These are phyloP conservation scores for Connochaetes taurinus DNA, from an alignment of 2,113 vertebrate genomes.

Conservation along the genomic window DNA sequence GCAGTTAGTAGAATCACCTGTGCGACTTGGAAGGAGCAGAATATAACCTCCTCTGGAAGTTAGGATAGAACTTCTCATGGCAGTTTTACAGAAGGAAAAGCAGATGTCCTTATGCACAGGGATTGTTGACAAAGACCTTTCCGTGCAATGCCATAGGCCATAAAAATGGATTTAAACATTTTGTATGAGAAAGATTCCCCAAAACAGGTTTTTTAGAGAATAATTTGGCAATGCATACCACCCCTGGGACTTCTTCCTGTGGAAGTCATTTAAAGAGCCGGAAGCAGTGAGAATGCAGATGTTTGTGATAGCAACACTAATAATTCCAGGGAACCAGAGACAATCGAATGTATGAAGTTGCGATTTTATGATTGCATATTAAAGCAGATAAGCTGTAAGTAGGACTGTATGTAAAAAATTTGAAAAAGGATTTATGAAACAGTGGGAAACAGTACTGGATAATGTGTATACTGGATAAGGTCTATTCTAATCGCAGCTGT, in stretches of 20 bases:
- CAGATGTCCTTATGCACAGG: neutral
- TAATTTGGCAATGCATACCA: neutral
- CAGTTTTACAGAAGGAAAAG: neutral
- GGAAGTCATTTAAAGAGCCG: neutral
- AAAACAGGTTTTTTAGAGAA: neutral
- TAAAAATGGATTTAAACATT: neutral
- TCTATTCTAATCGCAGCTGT: neutral
- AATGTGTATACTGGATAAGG: neutral
- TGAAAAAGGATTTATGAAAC: neutral
- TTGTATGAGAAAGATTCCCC: neutral
- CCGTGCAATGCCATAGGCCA: neutral
- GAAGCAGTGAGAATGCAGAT: neutral
- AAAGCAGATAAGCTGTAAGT: neutral
- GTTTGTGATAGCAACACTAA: neutral
- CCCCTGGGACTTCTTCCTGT: neutral
- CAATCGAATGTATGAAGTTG: neutral
- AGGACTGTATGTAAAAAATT: neutral
- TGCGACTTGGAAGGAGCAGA: neutral
- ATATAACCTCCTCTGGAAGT: neutral
- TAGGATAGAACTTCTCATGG: neutral
- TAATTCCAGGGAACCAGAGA: neutral
- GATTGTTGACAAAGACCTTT: neutral
- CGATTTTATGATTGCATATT: neutral
- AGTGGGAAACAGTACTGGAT: neutral
- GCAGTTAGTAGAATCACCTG: neutral